phyloP scores from a whole-genome alignment of 2,888 invertebrate species.

The Andrena haemorrhoa region DNA sequence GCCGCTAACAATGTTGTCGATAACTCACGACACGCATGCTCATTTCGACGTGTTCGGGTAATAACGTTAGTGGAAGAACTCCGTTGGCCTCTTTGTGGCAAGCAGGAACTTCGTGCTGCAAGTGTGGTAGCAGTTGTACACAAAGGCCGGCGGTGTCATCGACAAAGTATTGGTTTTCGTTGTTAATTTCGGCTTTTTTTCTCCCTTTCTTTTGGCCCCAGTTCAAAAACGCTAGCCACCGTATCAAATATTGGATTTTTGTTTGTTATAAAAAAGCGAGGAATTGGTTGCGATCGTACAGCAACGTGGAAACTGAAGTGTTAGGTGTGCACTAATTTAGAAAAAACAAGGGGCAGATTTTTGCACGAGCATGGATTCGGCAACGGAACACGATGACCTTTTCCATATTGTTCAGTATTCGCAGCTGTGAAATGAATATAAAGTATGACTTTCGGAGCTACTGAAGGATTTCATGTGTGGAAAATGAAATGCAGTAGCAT shows the following conservation, averaged over 20 bases:
- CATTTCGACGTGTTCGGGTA: constrained; percentile 29
- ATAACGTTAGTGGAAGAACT: constrained; percentile 27
- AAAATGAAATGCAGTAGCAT: too few relatives aligned
- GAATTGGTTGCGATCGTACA: constrained; percentile 18
- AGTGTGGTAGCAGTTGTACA: constrained; percentile 6
- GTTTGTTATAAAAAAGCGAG: constrained; percentile 22
- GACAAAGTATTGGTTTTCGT: constrained; percentile 32
- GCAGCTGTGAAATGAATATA: not conserved
- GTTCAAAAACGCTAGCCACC: constrained; percentile 20
- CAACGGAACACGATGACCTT: not conserved
- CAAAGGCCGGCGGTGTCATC: constrained; percentile 24
- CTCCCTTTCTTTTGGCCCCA: not conserved
- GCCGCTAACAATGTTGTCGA: constrained; percentile 30
- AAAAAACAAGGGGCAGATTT: not conserved
- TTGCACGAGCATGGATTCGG: not conserved
- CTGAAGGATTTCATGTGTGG: too few relatives aligned
- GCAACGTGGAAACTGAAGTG: constrained; percentile 6
- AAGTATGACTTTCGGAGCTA: too few relatives aligned
- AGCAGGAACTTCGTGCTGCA: constrained; percentile 29
- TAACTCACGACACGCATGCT: constrained; percentile 30
- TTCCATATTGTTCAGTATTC: not conserved
- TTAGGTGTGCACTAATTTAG: constrained; percentile 5
- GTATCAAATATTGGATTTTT: constrained; percentile 43
- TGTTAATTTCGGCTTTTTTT: constrained; percentile 11
- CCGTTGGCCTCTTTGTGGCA: not conserved